Evolutionary conservation across 2,888 invertebrate genomes (phyloP).

Genomic region (Apantesis nais): DNA sequence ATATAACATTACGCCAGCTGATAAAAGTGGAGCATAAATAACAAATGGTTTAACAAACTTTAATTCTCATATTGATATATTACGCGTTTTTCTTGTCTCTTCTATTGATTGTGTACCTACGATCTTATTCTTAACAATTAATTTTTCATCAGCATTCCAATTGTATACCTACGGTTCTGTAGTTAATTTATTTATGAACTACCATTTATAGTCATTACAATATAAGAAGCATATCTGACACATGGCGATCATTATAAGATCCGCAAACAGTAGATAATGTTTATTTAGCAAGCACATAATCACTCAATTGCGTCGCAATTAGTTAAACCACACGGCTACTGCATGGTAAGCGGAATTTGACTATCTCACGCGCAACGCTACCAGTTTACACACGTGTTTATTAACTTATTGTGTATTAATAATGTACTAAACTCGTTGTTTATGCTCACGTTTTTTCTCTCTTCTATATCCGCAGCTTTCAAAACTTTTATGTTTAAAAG

Average conservation of each 20-base stretch:
- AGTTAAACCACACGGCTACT: background rate
- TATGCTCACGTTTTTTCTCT: background rate
- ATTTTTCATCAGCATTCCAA: background rate
- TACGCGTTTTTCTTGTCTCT: background rate
- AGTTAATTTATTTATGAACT: background rate
- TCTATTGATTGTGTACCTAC: background rate
- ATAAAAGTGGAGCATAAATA: too few species aligned
- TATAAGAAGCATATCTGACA: background rate
- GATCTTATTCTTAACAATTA: background rate
- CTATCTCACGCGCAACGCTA: background rate
- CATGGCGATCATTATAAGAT: background rate
- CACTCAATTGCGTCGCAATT: constrained; percentile 7
- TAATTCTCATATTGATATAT: background rate
- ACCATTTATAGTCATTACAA: background rate
- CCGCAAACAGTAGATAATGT: background rate
- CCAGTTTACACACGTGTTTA: constrained; percentile 10
- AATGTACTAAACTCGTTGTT: background rate
- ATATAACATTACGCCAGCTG: too few species aligned
- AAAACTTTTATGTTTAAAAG: background rate
- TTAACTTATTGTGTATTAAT: background rate
- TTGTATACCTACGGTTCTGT: background rate
- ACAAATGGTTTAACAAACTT: too few species aligned
- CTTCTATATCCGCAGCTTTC: background rate
- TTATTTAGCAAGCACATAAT: background rate
- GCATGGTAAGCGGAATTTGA: constrained; percentile 1